These are phyloP conservation scores for Adrianichthys oophorus DNA, from an alignment of 2,797 vertebrate species.

Conservation along the genomic window DNA sequence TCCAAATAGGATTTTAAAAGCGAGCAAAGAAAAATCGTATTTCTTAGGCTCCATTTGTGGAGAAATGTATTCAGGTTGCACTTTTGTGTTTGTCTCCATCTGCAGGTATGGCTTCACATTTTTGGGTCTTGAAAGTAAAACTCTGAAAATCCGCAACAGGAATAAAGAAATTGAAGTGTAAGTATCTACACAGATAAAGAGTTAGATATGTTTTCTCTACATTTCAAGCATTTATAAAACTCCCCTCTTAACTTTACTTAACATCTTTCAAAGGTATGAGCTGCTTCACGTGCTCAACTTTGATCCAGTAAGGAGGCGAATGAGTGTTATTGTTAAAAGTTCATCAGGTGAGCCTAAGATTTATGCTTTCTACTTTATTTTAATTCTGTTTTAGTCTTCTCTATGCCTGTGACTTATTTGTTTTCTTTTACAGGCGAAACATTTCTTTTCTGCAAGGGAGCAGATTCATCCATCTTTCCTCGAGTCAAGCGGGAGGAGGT, in stretches of 20 bases:
- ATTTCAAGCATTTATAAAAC: not conserved
- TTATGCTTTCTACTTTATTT: not conserved
- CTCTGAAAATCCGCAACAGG: slow-evolving; percentile 90
- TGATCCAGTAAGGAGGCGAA: slow-evolving; percentile 90
- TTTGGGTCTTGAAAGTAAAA: slow-evolving; percentile 87
- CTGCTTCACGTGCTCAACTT: slow-evolving; percentile 95
- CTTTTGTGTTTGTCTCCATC: slow-evolving; percentile 47
- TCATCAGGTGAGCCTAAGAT: slow-evolving; percentile 75
- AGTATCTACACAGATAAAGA: slow-evolving; percentile 44
- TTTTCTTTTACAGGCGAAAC: slow-evolving; percentile 79
- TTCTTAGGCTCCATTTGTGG: not conserved
- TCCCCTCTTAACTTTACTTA: not conserved
- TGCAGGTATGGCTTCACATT: slow-evolving; percentile 95
- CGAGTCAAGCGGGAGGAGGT: slow-evolving; percentile 88
- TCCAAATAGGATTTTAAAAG: not conserved
- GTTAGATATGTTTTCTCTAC: not conserved
- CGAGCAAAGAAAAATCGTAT: not conserved
- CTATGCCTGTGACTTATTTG: slow-evolving; percentile 1
- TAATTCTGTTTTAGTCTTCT: not conserved
- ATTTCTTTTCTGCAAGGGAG: slow-evolving; percentile 95
- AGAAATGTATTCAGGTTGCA: not conserved
- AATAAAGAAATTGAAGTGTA: slow-evolving; percentile 90
- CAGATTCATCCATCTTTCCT: slow-evolving; percentile 94
- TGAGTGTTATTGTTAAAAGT: slow-evolving; percentile 93
- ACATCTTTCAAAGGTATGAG: slow-evolving; percentile 80